phyloP scores from a whole-genome alignment of 2,113 vertebrate species.

The Phaethornis superciliosus region DNA sequence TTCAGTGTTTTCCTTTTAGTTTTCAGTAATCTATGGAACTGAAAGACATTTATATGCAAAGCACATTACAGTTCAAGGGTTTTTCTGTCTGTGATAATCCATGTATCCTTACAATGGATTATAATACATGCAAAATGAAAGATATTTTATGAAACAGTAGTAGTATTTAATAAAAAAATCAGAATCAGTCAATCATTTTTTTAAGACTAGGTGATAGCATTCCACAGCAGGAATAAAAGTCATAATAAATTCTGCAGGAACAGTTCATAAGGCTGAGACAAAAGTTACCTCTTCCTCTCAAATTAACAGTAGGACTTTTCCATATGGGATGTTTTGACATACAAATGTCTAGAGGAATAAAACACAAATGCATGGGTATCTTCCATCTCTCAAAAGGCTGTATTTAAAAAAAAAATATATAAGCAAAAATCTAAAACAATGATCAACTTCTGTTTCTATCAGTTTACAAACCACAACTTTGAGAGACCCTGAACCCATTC shows the following conservation, averaged over 20 bases:
- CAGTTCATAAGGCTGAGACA: conserved; percentile 2
- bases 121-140: conserved; percentile 20
- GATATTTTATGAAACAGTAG: conserved; percentile 1
- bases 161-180: conserved; percentile 39
- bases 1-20: not conserved
- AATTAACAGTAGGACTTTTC: conserved; percentile 13
- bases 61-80: not conserved
- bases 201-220: conserved; percentile 23
- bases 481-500: not conserved
- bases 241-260: conserved; percentile 14
- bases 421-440: not conserved
- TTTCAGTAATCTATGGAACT: not conserved
- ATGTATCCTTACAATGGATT: not conserved
- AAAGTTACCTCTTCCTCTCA: not conserved
- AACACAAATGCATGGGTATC: not conserved
- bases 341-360: not conserved
- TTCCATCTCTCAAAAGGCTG: not conserved
- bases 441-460: not conserved
- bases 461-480: not conserved
- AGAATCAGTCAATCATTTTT: not conserved
- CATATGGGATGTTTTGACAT: not conserved
- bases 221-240: not conserved
- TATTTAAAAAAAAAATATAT: not conserved
- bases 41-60: conserved; percentile 7
- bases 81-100: not conserved